Conservation (phyloP, 2,113 vertebrate genomes). For the Mobula birostris region DNA sequence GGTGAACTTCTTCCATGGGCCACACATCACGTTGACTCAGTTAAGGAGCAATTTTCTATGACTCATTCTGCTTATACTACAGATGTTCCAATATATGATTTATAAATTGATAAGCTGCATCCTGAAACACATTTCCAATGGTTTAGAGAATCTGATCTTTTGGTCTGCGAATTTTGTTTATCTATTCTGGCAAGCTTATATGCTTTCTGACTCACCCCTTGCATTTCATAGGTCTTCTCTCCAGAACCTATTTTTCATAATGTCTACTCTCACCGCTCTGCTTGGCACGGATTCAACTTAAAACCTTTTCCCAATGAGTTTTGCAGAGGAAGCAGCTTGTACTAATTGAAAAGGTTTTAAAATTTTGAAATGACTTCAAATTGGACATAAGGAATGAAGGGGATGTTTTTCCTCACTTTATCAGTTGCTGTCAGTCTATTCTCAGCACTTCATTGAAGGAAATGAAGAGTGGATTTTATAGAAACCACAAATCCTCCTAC, state of each 20-base stretch:
- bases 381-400: background rate
- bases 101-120: conserved; percentile 12
- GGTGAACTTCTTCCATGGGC: background rate
- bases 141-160: background rate
- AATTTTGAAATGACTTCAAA: background rate
- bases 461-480: background rate
- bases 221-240: background rate
- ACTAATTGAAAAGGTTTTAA: too few species aligned
- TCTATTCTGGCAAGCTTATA: background rate
- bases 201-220: background rate
- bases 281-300: background rate
- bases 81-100: conserved; percentile 30
- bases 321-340: too few species aligned
- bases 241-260: background rate
- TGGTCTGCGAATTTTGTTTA: background rate
- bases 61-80: conserved; percentile 8
- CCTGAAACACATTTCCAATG: background rate
- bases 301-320: background rate
- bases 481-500: background rate
- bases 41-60: conserved; percentile 31
- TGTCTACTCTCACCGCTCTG: background rate
- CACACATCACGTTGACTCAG: conserved; percentile 10
- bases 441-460: background rate
- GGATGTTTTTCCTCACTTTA: background rate
- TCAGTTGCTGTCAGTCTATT: background rate